Evolutionary conservation across 2,113 vertebrate species (phyloP).

Genomic region (Lasiurus cinereus): DNA sequence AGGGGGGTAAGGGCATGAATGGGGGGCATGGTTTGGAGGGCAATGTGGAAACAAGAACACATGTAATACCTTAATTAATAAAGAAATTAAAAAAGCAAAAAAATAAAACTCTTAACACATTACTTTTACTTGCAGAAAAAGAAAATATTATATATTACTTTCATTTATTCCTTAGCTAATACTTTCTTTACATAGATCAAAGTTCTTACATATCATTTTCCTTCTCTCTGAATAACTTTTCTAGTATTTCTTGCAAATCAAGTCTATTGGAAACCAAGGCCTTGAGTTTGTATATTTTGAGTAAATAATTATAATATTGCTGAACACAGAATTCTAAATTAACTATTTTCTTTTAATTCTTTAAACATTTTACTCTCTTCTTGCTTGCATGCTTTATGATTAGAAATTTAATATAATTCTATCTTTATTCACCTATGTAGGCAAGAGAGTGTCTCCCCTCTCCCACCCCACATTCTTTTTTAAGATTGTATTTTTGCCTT

Average conservation of each 20-base stretch:
- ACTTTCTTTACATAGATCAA: background rate
- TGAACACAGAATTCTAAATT: background rate
- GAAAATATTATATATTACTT: constrained; percentile 3
- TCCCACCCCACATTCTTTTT: background rate
- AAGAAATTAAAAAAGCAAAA: too few species aligned
- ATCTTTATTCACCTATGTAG: background rate
- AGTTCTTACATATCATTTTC: background rate
- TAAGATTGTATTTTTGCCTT: background rate
- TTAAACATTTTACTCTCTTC: constrained; percentile 10
- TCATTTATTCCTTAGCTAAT: background rate
- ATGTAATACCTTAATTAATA: too few species aligned
- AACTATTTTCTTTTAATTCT: background rate
- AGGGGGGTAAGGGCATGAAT: too few species aligned
- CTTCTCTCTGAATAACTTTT: background rate
- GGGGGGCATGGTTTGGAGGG: too few species aligned
- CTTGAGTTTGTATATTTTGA: background rate
- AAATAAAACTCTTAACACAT: too few species aligned
- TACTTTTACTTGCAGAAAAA: background rate
- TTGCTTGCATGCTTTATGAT: background rate
- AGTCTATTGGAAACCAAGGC: background rate
- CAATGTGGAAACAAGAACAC: too few species aligned
- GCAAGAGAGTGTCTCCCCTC: too few species aligned
- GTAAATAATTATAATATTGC: background rate
- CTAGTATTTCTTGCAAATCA: background rate
- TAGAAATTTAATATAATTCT: background rate